Evolutionary conservation across 2,113 vertebrate species (phyloP), one percentile per base, ranked within the genome.

Genomic region (Neoarius graeffei): DNA sequence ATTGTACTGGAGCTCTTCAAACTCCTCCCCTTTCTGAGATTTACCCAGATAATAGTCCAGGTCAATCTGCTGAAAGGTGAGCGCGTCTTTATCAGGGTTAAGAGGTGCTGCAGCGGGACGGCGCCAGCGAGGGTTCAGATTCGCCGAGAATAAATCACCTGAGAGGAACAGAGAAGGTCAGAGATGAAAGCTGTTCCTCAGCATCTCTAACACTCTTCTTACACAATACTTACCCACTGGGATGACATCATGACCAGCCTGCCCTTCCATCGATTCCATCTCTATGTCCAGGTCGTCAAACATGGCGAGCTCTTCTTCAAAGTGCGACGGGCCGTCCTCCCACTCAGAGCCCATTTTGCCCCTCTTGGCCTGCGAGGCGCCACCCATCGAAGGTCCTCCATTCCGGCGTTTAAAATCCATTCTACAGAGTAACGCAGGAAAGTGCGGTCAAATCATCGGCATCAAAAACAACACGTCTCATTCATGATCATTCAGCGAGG

Each of bases 41-140:
- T 94, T 86, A 98, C 97, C 97, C 81, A 98, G 93, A 23, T 98
- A 98, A 89, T 98, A 95, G 92, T 98, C 97, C 0, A 98, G 94
- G 88, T 98, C 97, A 35, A 98, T 93, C 92, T 98, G 97, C 91
- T 98, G 97, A 92, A 98, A 98, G 88, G 96, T 93, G 50, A 98
- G 92, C 0, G 87, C 86, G 14, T 97, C 95, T 0, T 67, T 91
- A 52, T 93, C 87, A 3, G 96, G 92, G 15, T 97, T 87, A 76
- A 97, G 92, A 8, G 82, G 0, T 2, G 92, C 90, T 0, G 94
- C 95, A 2, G 87, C 0, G 1, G 97, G 97, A 7, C 97, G 93
- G 4, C 85, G 90, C 97, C 97, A 98, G 30, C 96, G 96, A 56
- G 96, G 93, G 50, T 97, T 97, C 1, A 91, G 48, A 86, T 96